Conservation (phyloP, 2,888 invertebrate species). For the Dioctria rufipes region DNA sequence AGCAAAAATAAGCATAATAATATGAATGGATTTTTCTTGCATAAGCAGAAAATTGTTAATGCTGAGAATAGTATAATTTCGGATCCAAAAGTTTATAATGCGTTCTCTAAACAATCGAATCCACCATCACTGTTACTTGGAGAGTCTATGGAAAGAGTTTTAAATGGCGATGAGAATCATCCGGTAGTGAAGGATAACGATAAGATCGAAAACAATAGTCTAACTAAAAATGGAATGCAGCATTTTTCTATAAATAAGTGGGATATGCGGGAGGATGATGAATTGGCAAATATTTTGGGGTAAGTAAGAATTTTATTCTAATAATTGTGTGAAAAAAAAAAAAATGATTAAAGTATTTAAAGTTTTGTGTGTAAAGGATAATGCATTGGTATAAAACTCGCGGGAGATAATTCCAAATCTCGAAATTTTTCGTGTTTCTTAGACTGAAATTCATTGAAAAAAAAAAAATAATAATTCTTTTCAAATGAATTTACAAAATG, state of each 20-base stretch:
- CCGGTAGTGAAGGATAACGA: slow-evolving; percentile 46
- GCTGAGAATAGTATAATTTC: slow-evolving; percentile 42
- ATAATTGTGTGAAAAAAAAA: background rate
- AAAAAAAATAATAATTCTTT: too few relatives aligned
- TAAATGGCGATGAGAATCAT: slow-evolving; percentile 55
- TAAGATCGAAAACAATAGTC: background rate
- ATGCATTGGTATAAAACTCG: too few relatives aligned
- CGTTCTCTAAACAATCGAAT: slow-evolving; percentile 59
- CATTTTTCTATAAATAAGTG: slow-evolving; percentile 32
- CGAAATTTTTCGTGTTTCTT: too few relatives aligned
- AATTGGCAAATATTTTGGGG: slow-evolving; percentile 83
- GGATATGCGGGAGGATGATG: slow-evolving; percentile 72
- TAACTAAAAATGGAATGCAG: slow-evolving; percentile 6
- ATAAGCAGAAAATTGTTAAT: slow-evolving; percentile 58
- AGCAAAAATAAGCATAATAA: slow-evolving; percentile 51
- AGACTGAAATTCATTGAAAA: too few relatives aligned
- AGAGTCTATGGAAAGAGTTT: slow-evolving; percentile 38
- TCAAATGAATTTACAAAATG: too few relatives aligned
- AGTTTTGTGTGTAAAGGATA: too few relatives aligned
- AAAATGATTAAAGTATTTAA: too few relatives aligned
- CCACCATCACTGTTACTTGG: background rate
- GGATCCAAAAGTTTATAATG: slow-evolving; percentile 60
- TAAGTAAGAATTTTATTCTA: slow-evolving; percentile 67
- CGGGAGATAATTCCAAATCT: too few relatives aligned
- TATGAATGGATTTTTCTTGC: slow-evolving; percentile 60